Evolutionary conservation across 2,797 vertebrate species (phyloP).

Genomic region (Macrochelys suwanniensis): DNA sequence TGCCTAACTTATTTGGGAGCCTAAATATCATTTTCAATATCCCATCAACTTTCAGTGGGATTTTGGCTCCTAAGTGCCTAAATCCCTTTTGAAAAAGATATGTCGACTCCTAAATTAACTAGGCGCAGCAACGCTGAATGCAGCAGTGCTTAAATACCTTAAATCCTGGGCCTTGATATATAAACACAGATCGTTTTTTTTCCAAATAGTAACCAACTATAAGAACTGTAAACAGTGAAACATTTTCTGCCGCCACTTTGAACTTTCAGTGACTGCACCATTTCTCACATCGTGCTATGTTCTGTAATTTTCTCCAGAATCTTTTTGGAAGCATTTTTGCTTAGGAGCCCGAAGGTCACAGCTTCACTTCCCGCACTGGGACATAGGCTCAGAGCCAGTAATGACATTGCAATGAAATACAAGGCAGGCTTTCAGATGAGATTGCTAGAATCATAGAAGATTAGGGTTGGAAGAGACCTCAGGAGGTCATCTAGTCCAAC

Average conservation of each 20-base stretch:
- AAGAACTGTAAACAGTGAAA: slow-evolving; percentile 39
- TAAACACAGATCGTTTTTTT: not conserved
- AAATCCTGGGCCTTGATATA: not conserved
- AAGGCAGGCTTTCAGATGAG: not conserved
- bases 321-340: slow-evolving; percentile 28
- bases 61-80: not conserved
- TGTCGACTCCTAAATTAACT: not conserved
- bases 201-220: slow-evolving; percentile 51
- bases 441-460: not conserved
- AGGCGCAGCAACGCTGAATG: not conserved
- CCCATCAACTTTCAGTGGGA: not conserved
- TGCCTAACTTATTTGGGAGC: not conserved
- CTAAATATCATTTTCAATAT: not conserved
- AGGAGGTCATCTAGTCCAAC: too few species aligned
- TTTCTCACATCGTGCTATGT: not conserved
- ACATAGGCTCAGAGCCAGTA: not conserved
- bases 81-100: not conserved
- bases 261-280: slow-evolving; percentile 7
- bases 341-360: not conserved
- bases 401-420: not conserved
- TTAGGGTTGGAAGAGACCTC: too few species aligned
- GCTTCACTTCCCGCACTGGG: not conserved
- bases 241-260: not conserved
- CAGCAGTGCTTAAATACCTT: not conserved
- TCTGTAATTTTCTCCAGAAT: slow-evolving; percentile 1